Conservation (phyloP, 2,113 vertebrate genomes). For the Crotalus helleri region DNA sequence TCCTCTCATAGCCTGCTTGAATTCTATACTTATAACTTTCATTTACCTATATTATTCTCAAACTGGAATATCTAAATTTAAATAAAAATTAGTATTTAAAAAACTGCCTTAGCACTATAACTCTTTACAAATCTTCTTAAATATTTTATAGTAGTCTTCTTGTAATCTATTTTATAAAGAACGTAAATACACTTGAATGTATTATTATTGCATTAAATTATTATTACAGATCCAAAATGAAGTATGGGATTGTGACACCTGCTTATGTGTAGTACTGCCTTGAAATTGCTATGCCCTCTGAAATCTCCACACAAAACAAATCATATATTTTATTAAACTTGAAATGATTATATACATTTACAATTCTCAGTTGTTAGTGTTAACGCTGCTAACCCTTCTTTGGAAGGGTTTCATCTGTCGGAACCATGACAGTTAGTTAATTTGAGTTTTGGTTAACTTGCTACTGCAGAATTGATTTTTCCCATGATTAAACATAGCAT, state of each 20-base stretch:
- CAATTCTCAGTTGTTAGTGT: background rate
- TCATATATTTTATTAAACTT: background rate
- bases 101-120: background rate
- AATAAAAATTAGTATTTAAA: background rate
- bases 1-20: background rate
- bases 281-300: background rate
- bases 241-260: background rate
- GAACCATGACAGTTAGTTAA: background rate
- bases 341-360: background rate
- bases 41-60: background rate
- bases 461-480: background rate
- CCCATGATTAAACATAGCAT: background rate
- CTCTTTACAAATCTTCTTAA: background rate
- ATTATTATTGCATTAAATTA: background rate
- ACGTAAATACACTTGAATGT: background rate
- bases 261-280: background rate
- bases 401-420: too few relatives aligned
- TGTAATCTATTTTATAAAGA: background rate
- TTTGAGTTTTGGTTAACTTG: background rate
- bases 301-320: background rate
- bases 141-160: background rate
- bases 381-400: too few relatives aligned
- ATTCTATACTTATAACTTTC: background rate
- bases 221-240: background rate
- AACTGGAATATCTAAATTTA: background rate